Conservation (phyloP, 2,888 invertebrate species). For the Stramonita haemastoma region DNA sequence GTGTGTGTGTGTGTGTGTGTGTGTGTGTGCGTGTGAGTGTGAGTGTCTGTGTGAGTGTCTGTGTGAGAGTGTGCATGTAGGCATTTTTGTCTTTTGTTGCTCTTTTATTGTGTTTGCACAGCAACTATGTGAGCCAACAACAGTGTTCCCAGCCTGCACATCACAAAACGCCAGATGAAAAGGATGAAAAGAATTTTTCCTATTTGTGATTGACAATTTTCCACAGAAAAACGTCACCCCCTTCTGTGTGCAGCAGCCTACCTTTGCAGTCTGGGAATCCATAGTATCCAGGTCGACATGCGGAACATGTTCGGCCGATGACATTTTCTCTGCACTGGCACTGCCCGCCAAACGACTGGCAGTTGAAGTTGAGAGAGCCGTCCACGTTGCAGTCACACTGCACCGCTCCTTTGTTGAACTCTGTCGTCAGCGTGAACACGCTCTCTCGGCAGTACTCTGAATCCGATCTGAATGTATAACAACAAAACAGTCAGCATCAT, state of each 20-base stretch:
- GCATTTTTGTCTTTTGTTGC: no score
- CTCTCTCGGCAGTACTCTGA: conserved; percentile 89
- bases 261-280: conserved; percentile 95
- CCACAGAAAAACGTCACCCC: neutral
- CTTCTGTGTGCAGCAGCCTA: conserved; percentile 59
- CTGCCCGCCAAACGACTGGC: conserved; percentile 96
- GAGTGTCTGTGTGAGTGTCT: no score
- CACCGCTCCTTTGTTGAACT: conserved; percentile 95
- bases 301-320: conserved; percentile 86
- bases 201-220: neutral
- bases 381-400: conserved; percentile 92
- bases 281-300: conserved; percentile 89
- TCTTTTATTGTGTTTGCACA: no score
- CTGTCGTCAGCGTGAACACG: conserved; percentile 94
- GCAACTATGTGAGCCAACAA: no score
- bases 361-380: conserved; percentile 92
- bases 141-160: no score
- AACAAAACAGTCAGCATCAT: neutral
- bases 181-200: neutral
- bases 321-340: conserved; percentile 95
- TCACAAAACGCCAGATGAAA: neutral
- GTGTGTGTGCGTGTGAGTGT: no score
- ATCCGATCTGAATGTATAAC: conserved; percentile 36
- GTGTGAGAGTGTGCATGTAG: no score
- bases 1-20: no score